Conservation (phyloP, 2,113 vertebrate genomes). For the Sapajus apella region DNA sequence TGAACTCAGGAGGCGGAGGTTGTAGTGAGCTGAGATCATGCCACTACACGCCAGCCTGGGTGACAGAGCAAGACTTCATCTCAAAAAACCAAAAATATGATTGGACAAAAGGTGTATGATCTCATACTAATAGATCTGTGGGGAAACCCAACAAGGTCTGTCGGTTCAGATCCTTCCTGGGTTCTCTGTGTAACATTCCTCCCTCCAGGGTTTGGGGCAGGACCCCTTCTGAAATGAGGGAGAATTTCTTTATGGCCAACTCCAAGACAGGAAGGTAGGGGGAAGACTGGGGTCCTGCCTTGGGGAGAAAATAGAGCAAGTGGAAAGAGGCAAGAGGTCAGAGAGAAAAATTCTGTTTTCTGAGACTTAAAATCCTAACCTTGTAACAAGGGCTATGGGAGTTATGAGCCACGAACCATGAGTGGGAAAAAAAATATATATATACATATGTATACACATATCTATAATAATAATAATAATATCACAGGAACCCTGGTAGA, state of each 20-base stretch:
- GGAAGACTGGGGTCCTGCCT: neutral
- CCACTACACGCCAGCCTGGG: too few species aligned
- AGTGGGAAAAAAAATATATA: neutral
- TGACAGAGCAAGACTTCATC: too few species aligned
- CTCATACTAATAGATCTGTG: fast-evolving
- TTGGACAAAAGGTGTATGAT: neutral
- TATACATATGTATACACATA: neutral
- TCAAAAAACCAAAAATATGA: too few species aligned
- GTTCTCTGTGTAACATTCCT: neutral
- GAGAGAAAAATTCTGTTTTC: neutral
- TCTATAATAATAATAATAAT: neutral
- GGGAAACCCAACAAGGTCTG: neutral
- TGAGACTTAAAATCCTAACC: neutral
- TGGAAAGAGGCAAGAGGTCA: neutral
- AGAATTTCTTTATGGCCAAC: neutral
- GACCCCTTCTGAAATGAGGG: neutral
- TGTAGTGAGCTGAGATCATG: too few species aligned
- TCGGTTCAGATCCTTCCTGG: neutral
- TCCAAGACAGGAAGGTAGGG: neutral
- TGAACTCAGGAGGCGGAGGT: too few species aligned
- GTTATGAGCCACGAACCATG: neutral
- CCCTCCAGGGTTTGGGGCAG: neutral
- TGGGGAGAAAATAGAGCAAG: neutral
- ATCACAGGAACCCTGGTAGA: neutral
- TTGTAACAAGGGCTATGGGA: neutral